Conservation (phyloP, 1,140 invertebrate species). For the Drosophila kepulauana region DNA sequence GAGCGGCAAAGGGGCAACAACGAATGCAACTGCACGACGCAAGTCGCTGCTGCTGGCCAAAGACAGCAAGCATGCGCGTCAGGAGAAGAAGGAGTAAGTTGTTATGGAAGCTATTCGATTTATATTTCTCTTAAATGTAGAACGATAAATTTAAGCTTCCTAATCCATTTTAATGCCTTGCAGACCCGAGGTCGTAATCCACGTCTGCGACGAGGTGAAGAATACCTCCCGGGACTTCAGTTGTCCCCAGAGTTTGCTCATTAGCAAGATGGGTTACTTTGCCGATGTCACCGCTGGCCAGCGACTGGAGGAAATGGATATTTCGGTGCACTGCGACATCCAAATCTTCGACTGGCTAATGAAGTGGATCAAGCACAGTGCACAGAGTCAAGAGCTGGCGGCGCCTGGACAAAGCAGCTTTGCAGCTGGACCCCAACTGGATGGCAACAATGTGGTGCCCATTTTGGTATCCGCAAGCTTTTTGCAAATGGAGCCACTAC, state of each 20-base stretch:
- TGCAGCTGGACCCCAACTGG: slow-evolving; percentile 88
- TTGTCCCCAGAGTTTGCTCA: slow-evolving; percentile 93
- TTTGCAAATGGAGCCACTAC: slow-evolving; percentile 94
- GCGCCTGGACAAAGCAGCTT: slow-evolving; percentile 37
- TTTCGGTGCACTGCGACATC: slow-evolving; percentile 98
- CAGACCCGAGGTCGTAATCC: slow-evolving; percentile 93
- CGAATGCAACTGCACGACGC: slow-evolving; percentile 34
- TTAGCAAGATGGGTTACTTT: slow-evolving; percentile 97
- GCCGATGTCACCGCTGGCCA: slow-evolving; percentile 94
- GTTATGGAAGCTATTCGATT: too few species aligned
- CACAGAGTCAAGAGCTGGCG: slow-evolving; percentile 78
- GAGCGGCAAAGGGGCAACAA: slow-evolving; percentile 8
- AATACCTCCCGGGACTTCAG: slow-evolving; percentile 94
- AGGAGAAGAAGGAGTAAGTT: slow-evolving; percentile 71
- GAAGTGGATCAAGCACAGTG: slow-evolving; percentile 94
- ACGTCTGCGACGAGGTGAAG: slow-evolving; percentile 95
- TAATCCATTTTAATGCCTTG: slow-evolving; percentile 58
- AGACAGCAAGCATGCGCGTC: slow-evolving; percentile 67
- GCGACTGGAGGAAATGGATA: slow-evolving; percentile 96
- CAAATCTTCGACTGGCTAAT: slow-evolving; percentile 98
- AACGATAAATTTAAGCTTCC: too few species aligned
- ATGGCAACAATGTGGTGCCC: slow-evolving; percentile 94
- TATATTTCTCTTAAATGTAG: too few species aligned
- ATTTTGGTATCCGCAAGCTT: slow-evolving; percentile 97
- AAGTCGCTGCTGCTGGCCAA: slow-evolving; percentile 67